phyloP scores from a whole-genome alignment of 2,888 invertebrate genomes.

The Athalia circularis region DNA sequence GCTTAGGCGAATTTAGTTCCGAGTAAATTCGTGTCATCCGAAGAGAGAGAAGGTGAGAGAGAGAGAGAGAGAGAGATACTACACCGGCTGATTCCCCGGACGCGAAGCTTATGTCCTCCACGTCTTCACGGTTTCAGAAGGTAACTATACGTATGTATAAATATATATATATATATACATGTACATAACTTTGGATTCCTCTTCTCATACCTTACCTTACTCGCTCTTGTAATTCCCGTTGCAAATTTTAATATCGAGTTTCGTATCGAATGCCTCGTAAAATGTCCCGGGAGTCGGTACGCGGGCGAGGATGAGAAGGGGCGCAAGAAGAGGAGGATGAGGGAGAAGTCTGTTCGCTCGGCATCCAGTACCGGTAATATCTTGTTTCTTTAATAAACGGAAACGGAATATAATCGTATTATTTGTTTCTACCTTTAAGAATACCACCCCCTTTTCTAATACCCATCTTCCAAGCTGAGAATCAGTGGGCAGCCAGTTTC shows the following conservation, averaged over 20 bases:
- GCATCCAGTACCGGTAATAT: constrained; percentile 61
- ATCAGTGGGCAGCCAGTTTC: constrained; percentile 34
- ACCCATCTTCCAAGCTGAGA: constrained; percentile 53
- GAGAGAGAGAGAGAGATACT: background rate
- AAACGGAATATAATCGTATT: constrained; percentile 74
- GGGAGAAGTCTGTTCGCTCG: constrained; percentile 40
- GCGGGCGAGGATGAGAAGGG: constrained; percentile 49
- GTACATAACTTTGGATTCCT: background rate
- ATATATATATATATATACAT: background rate
- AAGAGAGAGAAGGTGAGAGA: too few relatives aligned
- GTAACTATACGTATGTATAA: background rate
- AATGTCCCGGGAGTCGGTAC: constrained; percentile 54
- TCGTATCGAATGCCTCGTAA: constrained; percentile 69
- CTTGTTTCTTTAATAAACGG: constrained; percentile 75
- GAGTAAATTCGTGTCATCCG: constrained; percentile 31
- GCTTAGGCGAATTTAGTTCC: constrained; percentile 5
- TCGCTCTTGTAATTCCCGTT: constrained; percentile 64
- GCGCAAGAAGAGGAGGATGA: constrained; percentile 36
- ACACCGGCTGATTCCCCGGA: constrained; percentile 37
- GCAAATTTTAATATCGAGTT: constrained; percentile 72
- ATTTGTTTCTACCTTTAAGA: constrained; percentile 72
- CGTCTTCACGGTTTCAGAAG: background rate
- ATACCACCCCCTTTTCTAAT: constrained; percentile 60
- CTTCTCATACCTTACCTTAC: constrained; percentile 36
- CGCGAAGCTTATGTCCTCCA: constrained; percentile 35